Evolutionary conservation across 2,797 vertebrate genomes (phyloP).

Genomic region (Ptychobarbus kaznakovi): DNA sequence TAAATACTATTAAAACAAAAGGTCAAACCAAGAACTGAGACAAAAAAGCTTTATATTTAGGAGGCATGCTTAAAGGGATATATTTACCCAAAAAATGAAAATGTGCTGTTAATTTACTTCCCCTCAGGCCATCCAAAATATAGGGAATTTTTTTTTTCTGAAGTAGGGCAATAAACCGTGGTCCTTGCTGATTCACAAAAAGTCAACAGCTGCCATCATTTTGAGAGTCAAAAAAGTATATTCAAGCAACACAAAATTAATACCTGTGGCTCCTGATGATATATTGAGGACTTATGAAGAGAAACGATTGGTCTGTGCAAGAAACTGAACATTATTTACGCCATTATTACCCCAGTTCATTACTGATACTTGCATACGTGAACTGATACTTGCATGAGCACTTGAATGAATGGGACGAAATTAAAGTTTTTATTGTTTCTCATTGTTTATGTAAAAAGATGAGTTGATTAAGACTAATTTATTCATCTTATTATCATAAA

Average conservation of each 20-base stretch:
- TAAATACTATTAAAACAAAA: neutral
- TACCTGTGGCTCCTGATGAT: neutral
- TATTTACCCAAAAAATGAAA: neutral
- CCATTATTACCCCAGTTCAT: neutral
- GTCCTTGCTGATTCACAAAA: too few species aligned
- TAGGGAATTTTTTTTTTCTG: too few species aligned
- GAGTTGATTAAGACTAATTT: too few species aligned
- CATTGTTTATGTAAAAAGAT: too few species aligned
- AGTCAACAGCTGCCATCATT: too few species aligned
- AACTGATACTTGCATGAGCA: neutral
- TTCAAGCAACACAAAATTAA: neutral
- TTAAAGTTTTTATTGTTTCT: neutral
- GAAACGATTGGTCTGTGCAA: neutral
- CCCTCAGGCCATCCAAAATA: too few species aligned
- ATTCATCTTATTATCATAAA: too few species aligned
- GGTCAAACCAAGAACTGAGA: neutral
- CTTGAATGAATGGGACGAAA: neutral
- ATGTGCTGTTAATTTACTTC: too few species aligned
- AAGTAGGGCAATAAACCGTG: too few species aligned
- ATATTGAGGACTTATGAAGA: neutral
- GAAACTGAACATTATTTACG: neutral
- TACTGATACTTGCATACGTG: neutral
- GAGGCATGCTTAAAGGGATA: neutral
- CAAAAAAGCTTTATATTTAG: neutral
- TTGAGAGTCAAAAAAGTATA: too few species aligned